A percentile compares a stretch with the other conserved stretches of the same genome.
These are phyloP conservation scores for Anser cygnoides DNA, from an alignment of 2,113 vertebrate species.

Conservation along the genomic window DNA sequence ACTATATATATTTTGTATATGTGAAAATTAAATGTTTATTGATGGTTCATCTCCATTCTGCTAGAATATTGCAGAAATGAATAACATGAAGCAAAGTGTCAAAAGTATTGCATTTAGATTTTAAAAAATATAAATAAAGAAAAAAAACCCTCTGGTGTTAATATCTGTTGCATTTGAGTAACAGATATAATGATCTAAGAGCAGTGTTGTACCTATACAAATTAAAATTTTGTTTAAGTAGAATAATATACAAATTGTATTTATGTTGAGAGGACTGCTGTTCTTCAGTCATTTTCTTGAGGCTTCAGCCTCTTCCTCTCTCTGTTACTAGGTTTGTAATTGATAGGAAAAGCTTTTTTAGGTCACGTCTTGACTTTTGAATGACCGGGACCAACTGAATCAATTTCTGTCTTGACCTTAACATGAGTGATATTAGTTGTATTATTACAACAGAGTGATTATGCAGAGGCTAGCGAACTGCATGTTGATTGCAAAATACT, in stretches of 20 bases:
- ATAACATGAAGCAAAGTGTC: background rate
- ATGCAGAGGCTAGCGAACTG: background rate
- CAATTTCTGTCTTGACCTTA: background rate
- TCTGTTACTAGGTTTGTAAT: background rate
- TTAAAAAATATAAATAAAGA: background rate
- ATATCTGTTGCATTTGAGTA: background rate
- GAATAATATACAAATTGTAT: background rate
- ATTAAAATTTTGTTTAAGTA: background rate
- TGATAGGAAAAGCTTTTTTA: background rate
- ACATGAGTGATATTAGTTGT: background rate
- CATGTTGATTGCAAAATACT: background rate
- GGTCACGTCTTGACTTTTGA: background rate
- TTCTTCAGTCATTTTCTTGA: background rate
- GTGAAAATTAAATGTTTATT: background rate
- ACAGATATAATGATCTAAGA: background rate
- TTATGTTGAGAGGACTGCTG: background rate
- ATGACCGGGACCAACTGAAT: background rate
- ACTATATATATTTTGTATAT: background rate
- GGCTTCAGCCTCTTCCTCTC: background rate
- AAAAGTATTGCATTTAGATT: background rate
- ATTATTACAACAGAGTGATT: background rate
- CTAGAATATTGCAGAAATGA: background rate
- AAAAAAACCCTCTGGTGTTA: background rate
- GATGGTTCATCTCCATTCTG: background rate
- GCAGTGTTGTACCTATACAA: background rate